These are phyloP conservation scores for Hesperia comma DNA, from an alignment of 2,888 invertebrate species.

Conservation along the genomic window DNA sequence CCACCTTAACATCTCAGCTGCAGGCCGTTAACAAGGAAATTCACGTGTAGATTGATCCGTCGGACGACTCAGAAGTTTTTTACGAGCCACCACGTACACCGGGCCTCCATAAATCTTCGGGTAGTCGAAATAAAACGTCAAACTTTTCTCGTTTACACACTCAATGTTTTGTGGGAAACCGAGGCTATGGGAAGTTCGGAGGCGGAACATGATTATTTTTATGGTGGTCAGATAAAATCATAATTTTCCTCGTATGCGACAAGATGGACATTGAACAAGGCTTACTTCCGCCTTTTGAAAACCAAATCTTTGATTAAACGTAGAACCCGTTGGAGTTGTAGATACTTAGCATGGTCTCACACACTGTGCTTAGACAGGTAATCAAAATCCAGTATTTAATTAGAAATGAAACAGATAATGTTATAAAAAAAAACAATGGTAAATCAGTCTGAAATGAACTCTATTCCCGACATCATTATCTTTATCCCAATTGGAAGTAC, in stretches of 20 bases:
- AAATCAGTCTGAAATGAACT: not conserved
- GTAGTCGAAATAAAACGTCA: slow-evolving; percentile 23
- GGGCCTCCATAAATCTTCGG: slow-evolving; percentile 2
- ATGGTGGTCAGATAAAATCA: not conserved
- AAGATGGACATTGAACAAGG: too few relatives aligned
- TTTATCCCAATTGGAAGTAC: not conserved
- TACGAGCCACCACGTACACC: slow-evolving; percentile 11
- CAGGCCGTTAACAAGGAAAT: slow-evolving; percentile 4
- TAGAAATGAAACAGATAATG: not conserved
- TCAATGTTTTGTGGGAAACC: slow-evolving; percentile 25
- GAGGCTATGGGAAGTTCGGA: slow-evolving; percentile 4
- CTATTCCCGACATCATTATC: not conserved
- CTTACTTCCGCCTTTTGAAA: too few relatives aligned
- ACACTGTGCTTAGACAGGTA: too few relatives aligned
- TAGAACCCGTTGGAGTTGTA: too few relatives aligned
- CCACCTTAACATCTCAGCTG: not conserved
- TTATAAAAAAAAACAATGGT: not conserved
- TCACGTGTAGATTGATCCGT: slow-evolving; percentile 10
- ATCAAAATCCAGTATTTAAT: too few relatives aligned
- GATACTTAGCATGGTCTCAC: too few relatives aligned
- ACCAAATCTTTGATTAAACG: too few relatives aligned
- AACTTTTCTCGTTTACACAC: slow-evolving; percentile 32
- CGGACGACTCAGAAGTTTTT: slow-evolving; percentile 1
- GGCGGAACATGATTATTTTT: not conserved
- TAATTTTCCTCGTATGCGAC: too few relatives aligned